Conservation (phyloP, 2,113 vertebrate genomes). For the Perca flavescens region DNA sequence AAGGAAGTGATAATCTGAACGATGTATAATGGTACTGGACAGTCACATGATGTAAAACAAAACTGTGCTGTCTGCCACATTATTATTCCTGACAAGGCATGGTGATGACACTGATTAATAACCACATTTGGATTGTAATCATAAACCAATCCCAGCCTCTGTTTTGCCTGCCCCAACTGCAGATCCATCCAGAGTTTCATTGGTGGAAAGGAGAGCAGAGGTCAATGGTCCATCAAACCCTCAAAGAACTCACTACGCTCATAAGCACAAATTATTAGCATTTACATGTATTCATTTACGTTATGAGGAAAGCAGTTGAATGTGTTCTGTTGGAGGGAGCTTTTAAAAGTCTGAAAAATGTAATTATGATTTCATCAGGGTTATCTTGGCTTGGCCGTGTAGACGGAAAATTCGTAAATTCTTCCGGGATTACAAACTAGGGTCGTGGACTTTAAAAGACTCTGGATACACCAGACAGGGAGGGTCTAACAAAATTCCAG, state of each 20-base stretch:
- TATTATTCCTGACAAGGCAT: slow-evolving; percentile 18
- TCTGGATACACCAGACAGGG: not conserved
- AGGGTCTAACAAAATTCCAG: not conserved
- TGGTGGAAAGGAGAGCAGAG: not conserved
- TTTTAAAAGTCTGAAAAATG: not conserved
- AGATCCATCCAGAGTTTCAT: not conserved
- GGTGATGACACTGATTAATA: not conserved
- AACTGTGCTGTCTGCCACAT: not conserved
- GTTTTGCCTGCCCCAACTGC: not conserved
- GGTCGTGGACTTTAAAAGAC: not conserved
- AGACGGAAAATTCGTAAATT: not conserved
- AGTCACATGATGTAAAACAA: not conserved
- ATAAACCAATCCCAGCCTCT: not conserved
- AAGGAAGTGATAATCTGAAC: not conserved
- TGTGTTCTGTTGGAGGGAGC: not conserved
- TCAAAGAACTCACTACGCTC: not conserved
- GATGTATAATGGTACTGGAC: not conserved
- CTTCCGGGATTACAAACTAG: not conserved
- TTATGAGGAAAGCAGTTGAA: not conserved
- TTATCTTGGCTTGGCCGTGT: not conserved
- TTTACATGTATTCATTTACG: not conserved
- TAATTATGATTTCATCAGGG: not conserved
- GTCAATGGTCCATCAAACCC: not conserved
- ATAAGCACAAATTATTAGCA: not conserved
- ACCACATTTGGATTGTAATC: slow-evolving; percentile 10